A percentile compares a stretch with the other conserved stretches of the same genome.
These are phyloP conservation scores for Mycteria americana DNA, from an alignment of 2,797 vertebrate genomes.

Conservation along the genomic window DNA sequence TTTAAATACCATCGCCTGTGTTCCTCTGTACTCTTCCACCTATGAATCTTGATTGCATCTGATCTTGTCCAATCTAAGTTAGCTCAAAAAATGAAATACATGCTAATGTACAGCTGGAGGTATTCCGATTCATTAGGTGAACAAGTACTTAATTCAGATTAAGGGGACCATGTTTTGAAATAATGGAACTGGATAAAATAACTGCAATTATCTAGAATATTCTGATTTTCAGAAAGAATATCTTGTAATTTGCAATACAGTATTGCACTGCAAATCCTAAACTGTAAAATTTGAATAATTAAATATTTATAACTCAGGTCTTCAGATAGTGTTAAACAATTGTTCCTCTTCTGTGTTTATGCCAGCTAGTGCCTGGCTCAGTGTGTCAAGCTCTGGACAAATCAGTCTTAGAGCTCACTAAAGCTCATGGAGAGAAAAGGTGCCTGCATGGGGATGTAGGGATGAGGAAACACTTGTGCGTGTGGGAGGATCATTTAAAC, in stretches of 20 bases:
- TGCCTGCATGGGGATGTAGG: background rate
- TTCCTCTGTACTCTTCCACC: background rate
- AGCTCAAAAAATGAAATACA: background rate
- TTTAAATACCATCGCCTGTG: background rate
- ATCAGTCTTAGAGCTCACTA: background rate
- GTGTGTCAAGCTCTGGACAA: background rate
- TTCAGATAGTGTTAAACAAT: background rate
- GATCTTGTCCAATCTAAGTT: background rate
- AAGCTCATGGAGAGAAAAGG: background rate
- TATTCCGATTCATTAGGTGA: background rate
- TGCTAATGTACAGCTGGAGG: background rate
- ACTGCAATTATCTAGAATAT: background rate
- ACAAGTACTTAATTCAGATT: background rate
- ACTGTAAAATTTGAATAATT: background rate
- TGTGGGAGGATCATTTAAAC: constrained; percentile 16
- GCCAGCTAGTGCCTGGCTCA: background rate
- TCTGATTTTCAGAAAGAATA: background rate
- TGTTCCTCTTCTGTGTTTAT: background rate
- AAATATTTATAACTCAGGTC: background rate
- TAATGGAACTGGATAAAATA: background rate
- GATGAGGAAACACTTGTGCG: background rate
- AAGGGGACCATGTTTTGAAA: background rate
- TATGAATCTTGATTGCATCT: background rate
- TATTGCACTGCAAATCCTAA: background rate
- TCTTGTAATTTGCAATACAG: background rate